Evolutionary conservation across 2,113 vertebrate genomes (phyloP).

Genomic region (Pseudopipra pipra): DNA sequence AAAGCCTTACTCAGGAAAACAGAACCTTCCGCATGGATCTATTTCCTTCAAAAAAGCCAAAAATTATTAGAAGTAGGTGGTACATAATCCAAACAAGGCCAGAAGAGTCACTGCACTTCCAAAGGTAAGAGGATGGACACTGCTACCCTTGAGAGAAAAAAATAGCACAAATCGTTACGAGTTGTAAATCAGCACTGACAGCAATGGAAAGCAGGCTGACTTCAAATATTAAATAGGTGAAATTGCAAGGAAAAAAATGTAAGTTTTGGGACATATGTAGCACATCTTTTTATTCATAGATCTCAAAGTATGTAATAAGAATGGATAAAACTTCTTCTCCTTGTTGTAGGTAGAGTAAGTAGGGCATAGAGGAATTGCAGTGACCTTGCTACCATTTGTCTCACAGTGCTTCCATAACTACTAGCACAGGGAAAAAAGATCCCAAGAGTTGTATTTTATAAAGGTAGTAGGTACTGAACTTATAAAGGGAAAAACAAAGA

Average conservation of each 20-base stretch:
- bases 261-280: neutral
- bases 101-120: neutral
- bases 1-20: neutral
- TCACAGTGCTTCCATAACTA: neutral
- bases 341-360: neutral
- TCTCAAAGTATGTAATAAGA: neutral
- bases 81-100: neutral
- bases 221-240: neutral
- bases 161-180: neutral
- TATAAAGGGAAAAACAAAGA: neutral
- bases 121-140: neutral
- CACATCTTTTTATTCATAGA: neutral
- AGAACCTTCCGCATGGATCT: neutral
- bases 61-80: neutral
- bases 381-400: neutral
- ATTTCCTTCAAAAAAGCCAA: neutral
- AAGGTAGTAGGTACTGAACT: neutral
- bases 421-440: neutral
- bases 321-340: neutral
- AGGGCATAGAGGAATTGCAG: neutral
- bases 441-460: neutral
- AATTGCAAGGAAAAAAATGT: neutral
- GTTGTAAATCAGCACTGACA: neutral
- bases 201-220: neutral
- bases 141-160: neutral